phyloP scores from a whole-genome alignment of 53 echinoderm and acorn worm genomes.

The Henricia sp. region DNA sequence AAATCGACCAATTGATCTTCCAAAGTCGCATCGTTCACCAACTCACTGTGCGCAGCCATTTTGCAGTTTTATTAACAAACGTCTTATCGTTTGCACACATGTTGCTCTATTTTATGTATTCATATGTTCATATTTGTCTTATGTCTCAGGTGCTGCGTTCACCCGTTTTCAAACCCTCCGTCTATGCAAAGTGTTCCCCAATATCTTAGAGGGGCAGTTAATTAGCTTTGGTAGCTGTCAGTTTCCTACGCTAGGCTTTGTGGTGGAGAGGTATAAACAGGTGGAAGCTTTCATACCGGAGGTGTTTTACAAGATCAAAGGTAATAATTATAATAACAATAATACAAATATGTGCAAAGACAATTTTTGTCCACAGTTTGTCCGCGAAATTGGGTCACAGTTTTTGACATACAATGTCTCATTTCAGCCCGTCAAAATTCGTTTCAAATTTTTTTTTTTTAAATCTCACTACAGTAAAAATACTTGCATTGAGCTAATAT shows the following conservation, averaged over 20 bases:
- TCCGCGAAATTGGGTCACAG: too few species aligned
- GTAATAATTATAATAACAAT: slow-evolving; percentile 37
- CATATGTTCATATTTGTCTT: not conserved
- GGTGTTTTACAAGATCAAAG: slow-evolving; percentile 92
- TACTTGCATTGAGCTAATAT: too few species aligned
- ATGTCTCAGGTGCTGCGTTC: slow-evolving; percentile 79
- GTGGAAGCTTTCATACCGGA: slow-evolving; percentile 94
- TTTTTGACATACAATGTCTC: not conserved
- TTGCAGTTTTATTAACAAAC: not conserved
- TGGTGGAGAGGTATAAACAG: slow-evolving; percentile 97
- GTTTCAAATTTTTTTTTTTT: too few species aligned
- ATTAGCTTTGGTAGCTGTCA: slow-evolving; percentile 98
- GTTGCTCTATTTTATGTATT: too few species aligned
- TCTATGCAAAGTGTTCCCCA: slow-evolving; percentile 87
- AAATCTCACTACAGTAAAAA: too few species aligned
- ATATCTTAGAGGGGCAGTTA: slow-evolving; percentile 75
- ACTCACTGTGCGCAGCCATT: too few species aligned
- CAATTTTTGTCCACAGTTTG: not conserved
- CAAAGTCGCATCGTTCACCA: too few species aligned
- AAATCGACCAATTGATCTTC: too few species aligned
- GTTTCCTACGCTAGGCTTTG: slow-evolving; percentile 97
- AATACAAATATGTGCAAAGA: not conserved
- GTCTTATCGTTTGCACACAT: not conserved
- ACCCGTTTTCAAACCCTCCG: slow-evolving; percentile 94
- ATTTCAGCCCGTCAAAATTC: too few species aligned